phyloP scores from a whole-genome alignment of 2,113 vertebrate genomes.

The Stictonetta naevosa region DNA sequence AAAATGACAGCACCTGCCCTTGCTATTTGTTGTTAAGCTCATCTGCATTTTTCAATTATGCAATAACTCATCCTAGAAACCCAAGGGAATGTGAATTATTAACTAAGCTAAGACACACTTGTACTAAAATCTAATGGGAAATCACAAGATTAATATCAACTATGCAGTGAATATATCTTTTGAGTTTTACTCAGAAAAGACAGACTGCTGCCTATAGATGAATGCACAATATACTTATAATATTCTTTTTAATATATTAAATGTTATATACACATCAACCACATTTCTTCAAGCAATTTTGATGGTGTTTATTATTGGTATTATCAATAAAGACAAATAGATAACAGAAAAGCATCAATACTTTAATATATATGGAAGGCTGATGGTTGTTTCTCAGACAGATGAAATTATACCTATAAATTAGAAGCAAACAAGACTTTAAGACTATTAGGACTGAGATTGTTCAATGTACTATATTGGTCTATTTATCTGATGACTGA shows the following conservation, averaged over 20 bases:
- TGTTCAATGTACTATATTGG: not conserved
- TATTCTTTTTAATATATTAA: not conserved
- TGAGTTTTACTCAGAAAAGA: not conserved
- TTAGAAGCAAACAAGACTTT: not conserved
- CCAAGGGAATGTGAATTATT: constrained; percentile 29
- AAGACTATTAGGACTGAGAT: not conserved
- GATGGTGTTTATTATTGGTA: not conserved
- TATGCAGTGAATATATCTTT: not conserved
- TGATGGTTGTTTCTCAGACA: not conserved
- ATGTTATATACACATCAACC: not conserved
- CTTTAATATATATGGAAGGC: not conserved
- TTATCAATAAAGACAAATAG: not conserved
- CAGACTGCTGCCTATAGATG: not conserved
- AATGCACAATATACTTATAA: not conserved
- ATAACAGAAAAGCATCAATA: not conserved
- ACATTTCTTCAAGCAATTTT: not conserved
- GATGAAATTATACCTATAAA: not conserved
- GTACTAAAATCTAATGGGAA: constrained; percentile 28
- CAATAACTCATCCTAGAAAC: constrained; percentile 37
- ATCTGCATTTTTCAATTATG: constrained; percentile 68
- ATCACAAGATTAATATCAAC: constrained; percentile 28
- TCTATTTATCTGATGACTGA: not conserved
- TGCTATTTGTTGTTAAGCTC: constrained; percentile 48
- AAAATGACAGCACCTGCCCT: constrained; percentile 1
- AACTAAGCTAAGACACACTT: constrained; percentile 10